A percentile compares a stretch with the other conserved stretches of the same genome.
Conservation (phyloP, 2,113 vertebrate genomes). For the Poecile atricapillus region DNA sequence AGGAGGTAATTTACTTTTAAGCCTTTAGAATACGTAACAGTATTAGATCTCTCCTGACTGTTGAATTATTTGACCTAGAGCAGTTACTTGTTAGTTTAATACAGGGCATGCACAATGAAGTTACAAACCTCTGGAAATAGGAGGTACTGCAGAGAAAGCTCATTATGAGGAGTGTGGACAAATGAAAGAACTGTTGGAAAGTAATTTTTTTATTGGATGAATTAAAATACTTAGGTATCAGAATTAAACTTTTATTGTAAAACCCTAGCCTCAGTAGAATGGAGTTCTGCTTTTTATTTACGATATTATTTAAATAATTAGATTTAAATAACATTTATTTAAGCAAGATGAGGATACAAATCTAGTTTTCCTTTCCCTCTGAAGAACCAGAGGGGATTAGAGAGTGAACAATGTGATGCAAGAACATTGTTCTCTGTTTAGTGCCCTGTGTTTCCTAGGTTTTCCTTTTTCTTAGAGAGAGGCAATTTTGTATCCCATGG, state of each 20-base stretch:
- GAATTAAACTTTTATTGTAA: background rate
- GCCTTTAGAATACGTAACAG: background rate
- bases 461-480: background rate
- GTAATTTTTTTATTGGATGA: background rate
- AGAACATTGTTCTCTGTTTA: background rate
- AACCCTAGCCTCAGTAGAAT: background rate
- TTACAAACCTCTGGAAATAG: background rate
- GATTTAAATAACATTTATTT: background rate
- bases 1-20: constrained; percentile 75
- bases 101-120: background rate
- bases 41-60: background rate
- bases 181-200: background rate
- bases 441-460: background rate
- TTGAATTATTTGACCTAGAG: background rate
- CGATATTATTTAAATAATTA: background rate
- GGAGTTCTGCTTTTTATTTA: background rate
- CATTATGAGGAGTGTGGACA: background rate
- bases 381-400: background rate
- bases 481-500: background rate
- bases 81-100: background rate
- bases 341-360: background rate
- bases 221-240: background rate
- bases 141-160: background rate
- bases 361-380: background rate
- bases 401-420: background rate